Percentiles rank a stretch among this genome's conserved stretches.
phyloP scores from a whole-genome alignment of 1,140 invertebrate species.

The Belonocnema kinseyi region DNA sequence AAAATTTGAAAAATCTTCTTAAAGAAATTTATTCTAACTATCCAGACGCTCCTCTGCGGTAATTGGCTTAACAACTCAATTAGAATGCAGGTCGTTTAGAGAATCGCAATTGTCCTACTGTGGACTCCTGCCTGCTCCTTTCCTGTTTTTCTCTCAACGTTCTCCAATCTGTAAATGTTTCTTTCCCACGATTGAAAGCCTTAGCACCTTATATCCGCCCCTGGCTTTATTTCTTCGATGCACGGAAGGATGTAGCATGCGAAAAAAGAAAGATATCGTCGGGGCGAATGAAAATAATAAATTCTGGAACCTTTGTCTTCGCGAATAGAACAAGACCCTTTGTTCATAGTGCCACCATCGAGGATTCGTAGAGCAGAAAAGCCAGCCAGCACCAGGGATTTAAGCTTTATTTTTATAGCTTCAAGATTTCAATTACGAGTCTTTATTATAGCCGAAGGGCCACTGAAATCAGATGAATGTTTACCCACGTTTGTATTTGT shows the following conservation, averaged over 20 bases:
- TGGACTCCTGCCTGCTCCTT: not conserved
- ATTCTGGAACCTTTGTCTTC: not conserved
- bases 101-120: not conserved
- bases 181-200: slow-evolving; percentile 17
- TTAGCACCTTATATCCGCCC: not conserved
- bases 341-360: not conserved
- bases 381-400: not conserved
- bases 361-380: not conserved
- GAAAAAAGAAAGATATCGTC: not conserved
- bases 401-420: not conserved
- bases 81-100: slow-evolving; percentile 10
- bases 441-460: no score
- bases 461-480: no score
- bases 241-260: slow-evolving; percentile 3
- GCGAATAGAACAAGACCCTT: not conserved
- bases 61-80: not conserved
- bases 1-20: no score
- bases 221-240: slow-evolving; percentile 2
- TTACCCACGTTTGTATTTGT: no score
- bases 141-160: not conserved
- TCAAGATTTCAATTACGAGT: slow-evolving; percentile 26
- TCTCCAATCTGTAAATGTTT: slow-evolving; percentile 26
- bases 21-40: no score
- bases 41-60: no score
- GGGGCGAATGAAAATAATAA: not conserved